phyloP scores from a whole-genome alignment of 2,113 vertebrate genomes.

The Lutjanus erythropterus region DNA sequence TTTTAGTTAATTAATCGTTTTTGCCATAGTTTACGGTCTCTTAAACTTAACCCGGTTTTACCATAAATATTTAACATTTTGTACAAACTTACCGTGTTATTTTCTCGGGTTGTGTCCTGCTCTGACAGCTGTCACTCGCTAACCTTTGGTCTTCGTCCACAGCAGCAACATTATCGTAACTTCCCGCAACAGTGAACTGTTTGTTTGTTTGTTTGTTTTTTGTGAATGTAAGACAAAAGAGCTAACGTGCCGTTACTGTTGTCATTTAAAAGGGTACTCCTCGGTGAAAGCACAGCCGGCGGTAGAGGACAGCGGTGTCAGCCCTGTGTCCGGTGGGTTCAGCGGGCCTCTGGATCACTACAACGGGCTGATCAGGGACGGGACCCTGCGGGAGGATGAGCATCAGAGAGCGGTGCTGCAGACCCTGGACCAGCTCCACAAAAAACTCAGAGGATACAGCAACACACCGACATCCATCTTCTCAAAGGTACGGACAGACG shows the following conservation, averaged over 20 bases:
- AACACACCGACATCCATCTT: slow-evolving; percentile 78
- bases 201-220: no score
- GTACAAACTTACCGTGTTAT: background rate
- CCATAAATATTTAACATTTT: background rate
- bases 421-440: slow-evolving; percentile 80
- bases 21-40: background rate
- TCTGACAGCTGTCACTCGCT: background rate
- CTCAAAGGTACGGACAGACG: slow-evolving; percentile 72
- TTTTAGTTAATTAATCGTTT: background rate
- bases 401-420: slow-evolving; percentile 82
- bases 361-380: slow-evolving; percentile 72
- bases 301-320: slow-evolving; percentile 43
- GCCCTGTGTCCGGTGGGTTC: slow-evolving; percentile 49
- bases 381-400: slow-evolving; percentile 79
- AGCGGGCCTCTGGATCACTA: slow-evolving; percentile 83
- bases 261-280: slow-evolving; percentile 64
- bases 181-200: background rate
- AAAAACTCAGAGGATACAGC: slow-evolving; percentile 81
- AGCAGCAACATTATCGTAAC: background rate
- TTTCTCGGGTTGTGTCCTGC: background rate
- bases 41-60: background rate
- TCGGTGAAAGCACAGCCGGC: slow-evolving; percentile 61
- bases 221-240: background rate
- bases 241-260: background rate
- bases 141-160: slow-evolving; percentile 10